phyloP scores from a whole-genome alignment of 2,888 invertebrate genomes.

The Tuberolachnus salignus region DNA sequence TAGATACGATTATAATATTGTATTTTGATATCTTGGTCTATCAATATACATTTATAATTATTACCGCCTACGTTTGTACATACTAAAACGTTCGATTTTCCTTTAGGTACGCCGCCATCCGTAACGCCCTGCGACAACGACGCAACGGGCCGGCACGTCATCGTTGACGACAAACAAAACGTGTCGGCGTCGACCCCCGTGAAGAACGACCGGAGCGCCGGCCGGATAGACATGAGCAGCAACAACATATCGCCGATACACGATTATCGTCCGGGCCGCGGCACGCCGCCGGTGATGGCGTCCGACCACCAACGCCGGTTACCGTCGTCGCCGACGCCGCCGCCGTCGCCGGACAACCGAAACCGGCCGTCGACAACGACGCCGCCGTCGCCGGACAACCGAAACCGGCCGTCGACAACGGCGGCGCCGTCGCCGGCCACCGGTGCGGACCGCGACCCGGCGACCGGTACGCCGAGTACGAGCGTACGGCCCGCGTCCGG shows the following conservation, averaged over 20 bases:
- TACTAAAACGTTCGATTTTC: conserved; percentile 1
- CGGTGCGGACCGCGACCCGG: not conserved
- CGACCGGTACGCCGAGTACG: not conserved
- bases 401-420: too few relatives aligned
- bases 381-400: not conserved
- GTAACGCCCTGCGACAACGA: not conserved
- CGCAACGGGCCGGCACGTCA: not conserved
- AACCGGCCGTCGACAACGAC: not conserved
- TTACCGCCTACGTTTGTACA: too few relatives aligned
- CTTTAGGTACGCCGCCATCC: not conserved
- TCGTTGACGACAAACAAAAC: not conserved
- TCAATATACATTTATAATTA: too few relatives aligned
- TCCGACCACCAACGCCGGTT: not conserved
- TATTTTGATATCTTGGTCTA: not conserved
- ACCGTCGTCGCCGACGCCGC: not conserved
- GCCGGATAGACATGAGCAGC: conserved; percentile 44
- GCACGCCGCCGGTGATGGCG: not conserved
- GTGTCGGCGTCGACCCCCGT: conserved; percentile 51
- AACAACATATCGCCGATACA: conserved; percentile 48
- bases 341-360: not conserved
- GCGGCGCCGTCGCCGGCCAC: too few relatives aligned
- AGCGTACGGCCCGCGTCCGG: conserved; percentile 60
- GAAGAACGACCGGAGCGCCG: conserved; percentile 28
- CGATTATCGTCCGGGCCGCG: not conserved
- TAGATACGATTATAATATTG: too few relatives aligned